A percentile compares a stretch with the other conserved stretches of the same genome.
Conservation (phyloP, 2,888 invertebrate genomes). For the Trilocha varians region DNA sequence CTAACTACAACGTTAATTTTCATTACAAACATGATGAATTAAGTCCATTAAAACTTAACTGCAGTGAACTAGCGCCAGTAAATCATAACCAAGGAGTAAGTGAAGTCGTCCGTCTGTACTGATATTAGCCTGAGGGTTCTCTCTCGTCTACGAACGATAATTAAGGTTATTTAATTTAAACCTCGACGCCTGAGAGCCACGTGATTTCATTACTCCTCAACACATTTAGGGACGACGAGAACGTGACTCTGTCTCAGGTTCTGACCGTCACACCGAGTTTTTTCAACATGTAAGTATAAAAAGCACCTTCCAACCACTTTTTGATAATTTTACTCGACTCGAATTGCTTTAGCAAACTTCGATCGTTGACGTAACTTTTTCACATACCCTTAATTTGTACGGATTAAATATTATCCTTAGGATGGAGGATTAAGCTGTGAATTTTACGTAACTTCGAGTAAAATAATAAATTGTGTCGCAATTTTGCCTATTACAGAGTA, state of each 20-base stretch:
- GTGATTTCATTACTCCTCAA: slow-evolving; percentile 56
- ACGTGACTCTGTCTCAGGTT: slow-evolving; percentile 9
- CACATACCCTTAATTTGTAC: not conserved
- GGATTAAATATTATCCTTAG: not conserved
- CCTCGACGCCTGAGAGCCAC: slow-evolving; percentile 41
- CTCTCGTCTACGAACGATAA: slow-evolving; percentile 37
- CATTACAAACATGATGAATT: too few species aligned
- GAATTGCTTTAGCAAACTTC: slow-evolving; percentile 29
- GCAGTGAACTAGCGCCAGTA: not conserved
- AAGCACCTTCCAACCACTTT: slow-evolving; percentile 7
- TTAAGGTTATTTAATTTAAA: slow-evolving; percentile 58
- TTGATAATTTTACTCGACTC: slow-evolving; percentile 15
- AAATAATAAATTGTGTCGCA: too few species aligned
- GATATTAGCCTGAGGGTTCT: slow-evolving; percentile 14
- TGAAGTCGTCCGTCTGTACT: slow-evolving; percentile 9
- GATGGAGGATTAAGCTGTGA: too few species aligned
- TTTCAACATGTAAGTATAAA: slow-evolving; percentile 1
- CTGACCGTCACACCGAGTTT: slow-evolving; percentile 4
- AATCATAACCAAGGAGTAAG: slow-evolving; percentile 9
- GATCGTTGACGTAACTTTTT: slow-evolving; percentile 19
- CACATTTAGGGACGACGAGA: slow-evolving; percentile 29
- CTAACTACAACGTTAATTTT: not conserved
- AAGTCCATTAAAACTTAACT: too few species aligned
- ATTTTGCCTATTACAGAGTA: not conserved
- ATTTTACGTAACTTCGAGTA: too few species aligned